Evolutionary conservation across 1,140 invertebrate genomes (phyloP).

Genomic region (Leptinotarsa texana): DNA sequence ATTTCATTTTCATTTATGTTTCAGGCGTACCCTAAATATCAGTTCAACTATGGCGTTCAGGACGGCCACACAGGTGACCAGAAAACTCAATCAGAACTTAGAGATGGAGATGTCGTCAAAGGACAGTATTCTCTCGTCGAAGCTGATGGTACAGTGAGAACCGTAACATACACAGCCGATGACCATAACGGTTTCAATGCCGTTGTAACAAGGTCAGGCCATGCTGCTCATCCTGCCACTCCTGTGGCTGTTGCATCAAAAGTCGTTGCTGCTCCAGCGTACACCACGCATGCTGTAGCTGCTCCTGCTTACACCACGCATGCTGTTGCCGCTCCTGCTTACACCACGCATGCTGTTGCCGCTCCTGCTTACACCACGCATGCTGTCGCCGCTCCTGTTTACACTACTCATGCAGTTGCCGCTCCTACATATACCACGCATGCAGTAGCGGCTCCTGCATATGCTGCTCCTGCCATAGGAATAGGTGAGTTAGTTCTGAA

Average conservation of each 20-base stretch:
- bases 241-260: constrained; percentile 16
- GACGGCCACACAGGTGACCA: constrained; percentile 29
- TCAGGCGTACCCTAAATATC: constrained; percentile 26
- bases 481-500: not conserved
- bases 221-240: constrained; percentile 30
- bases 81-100: constrained; percentile 20
- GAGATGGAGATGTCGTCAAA: constrained; percentile 29
- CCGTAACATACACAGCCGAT: constrained; percentile 26
- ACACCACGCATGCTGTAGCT: not conserved
- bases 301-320: not conserved
- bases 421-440: not conserved
- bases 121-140: constrained; percentile 26
- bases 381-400: not conserved
- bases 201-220: constrained; percentile 30
- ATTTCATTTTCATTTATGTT: not conserved
- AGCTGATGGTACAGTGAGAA: constrained; percentile 29
- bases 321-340: not conserved
- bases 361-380: not conserved
- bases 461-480: constrained; percentile 9
- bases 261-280: constrained; percentile 15
- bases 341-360: not conserved
- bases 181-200: constrained; percentile 36
- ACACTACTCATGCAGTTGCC: not conserved
- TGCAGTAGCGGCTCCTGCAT: constrained; percentile 5
- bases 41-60: constrained; percentile 27